A percentile compares a stretch with the other conserved stretches of the same genome.
Evolutionary conservation across 1,140 invertebrate species (phyloP).

Genomic region (Tetranychus cinnabarinus): DNA sequence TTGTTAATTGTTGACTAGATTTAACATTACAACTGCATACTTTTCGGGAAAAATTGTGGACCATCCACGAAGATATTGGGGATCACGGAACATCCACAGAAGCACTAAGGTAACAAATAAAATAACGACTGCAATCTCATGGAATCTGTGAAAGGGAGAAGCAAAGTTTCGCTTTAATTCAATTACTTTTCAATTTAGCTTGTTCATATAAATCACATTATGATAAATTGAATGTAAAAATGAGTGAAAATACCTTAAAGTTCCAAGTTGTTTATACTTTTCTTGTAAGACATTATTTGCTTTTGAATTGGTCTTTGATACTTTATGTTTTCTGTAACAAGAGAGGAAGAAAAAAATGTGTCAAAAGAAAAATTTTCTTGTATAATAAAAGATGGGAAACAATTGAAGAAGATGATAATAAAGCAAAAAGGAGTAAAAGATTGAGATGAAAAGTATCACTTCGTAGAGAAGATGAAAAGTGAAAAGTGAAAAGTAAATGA

Average conservation of each 20-base stretch:
- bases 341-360: background rate
- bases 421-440: no score
- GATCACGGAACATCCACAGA: conserved; percentile 30
- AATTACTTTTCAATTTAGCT: background rate
- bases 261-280: conserved; percentile 49
- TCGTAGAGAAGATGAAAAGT: no score
- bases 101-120: conserved; percentile 26
- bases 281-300: conserved; percentile 26
- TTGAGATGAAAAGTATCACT: no score
- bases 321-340: background rate
- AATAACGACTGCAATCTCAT: conserved; percentile 23
- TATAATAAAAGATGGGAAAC: no score
- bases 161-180: conserved; percentile 1
- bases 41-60: conserved; percentile 18
- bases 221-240: background rate
- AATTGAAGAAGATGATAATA: no score
- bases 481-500: no score
- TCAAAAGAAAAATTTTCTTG: no score
- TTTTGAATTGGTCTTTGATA: background rate
- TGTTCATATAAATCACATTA: background rate
- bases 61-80: conserved; percentile 30
- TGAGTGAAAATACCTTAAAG: conserved; percentile 28
- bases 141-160: conserved; percentile 19
- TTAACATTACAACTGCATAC: conserved; percentile 3
- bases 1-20: background rate